phyloP scores from a whole-genome alignment of 30 jellyfish, hydroid and myxozoan species.

The Pelagia noctiluca region DNA sequence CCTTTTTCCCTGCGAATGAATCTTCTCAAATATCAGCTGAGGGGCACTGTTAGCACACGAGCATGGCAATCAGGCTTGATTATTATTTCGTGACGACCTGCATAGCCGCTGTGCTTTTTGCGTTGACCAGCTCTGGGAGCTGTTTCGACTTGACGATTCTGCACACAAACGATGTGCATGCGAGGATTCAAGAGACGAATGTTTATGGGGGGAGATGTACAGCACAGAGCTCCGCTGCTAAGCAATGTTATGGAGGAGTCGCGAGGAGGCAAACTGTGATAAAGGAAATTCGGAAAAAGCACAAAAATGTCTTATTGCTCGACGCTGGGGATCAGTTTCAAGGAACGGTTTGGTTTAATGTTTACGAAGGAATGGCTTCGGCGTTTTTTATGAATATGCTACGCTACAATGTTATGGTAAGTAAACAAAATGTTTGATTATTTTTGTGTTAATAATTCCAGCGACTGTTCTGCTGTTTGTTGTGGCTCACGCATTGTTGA shows the following conservation, averaged over 20 bases:
- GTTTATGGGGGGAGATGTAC: constrained; percentile 84
- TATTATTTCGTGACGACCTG: no score
- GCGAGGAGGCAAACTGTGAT: constrained; percentile 89
- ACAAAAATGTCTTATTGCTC: constrained; percentile 65
- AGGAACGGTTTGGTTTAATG: constrained; percentile 93
- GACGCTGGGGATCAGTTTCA: constrained; percentile 98
- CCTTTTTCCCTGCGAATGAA: no score
- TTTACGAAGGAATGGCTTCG: constrained; percentile 87
- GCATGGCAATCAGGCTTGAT: no score
- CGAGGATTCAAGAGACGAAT: constrained; percentile 82
- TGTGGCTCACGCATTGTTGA: no score
- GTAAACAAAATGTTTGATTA: no score
- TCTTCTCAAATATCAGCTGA: no score
- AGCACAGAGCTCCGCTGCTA: constrained; percentile 36
- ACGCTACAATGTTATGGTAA: constrained; percentile 92
- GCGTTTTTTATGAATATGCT: constrained; percentile 78
- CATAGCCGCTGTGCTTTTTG: no score
- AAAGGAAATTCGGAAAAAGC: constrained; percentile 54
- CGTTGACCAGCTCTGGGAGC: background rate
- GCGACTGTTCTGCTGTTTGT: no score
- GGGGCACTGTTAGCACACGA: no score
- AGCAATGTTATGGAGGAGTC: constrained; percentile 90
- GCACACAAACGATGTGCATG: constrained; percentile 96
- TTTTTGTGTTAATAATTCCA: no score
- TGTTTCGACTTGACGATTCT: constrained; percentile 70